Evolutionary conservation across 2,113 vertebrate genomes (phyloP), one percentile per base, ranked within the genome.

Genomic region (Xyrauchen texanus): DNA sequence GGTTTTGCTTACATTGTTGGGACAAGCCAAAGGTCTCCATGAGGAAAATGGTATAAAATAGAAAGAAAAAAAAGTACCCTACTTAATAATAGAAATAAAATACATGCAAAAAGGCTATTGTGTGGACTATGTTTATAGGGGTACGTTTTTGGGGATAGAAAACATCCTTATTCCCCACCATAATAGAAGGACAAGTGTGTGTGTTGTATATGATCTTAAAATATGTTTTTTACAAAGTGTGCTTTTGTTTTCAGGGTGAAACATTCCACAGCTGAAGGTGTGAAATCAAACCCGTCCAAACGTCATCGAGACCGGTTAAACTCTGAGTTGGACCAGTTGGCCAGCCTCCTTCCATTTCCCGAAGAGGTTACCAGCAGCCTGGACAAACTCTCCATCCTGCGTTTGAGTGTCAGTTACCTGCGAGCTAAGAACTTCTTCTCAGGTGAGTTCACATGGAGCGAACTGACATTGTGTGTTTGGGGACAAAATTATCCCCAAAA

Each of bases 281-380:
- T 68, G 4, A 85, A 82, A 80, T 90, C 91, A 12, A 93, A 92
- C 78, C 90, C 92, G 0, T 93, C 92, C 57, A 92, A 89, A 68
- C 86, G 91, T 10, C 92, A 92, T 82, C 81, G 91, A 66, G 91
- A 91, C 75, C 85, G 92, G 61, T 81, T 93, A 63, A 93, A 92
- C 81, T 78, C 85, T 0, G 91, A 93, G 80, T 75, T 91, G 84
- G 92, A 91, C 68, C 87, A 86, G 49, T 85, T 93, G 81, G 88
- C 86, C 0, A 78, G 75, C 46, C 81, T 91, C 2, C 85, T 92
- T 78, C 90, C 91, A 16, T 93, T 92, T 68, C 82, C 91, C 0
- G 81, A 86, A 7, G 90, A 93, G 13, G 87, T 91, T 65, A 84
- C 88, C 49, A 86, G 91, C 16, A 89, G 88, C 0, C 84, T 92